Evolutionary conservation across 2,888 invertebrate genomes (phyloP).

Genomic region (Cantharis lateralis): DNA sequence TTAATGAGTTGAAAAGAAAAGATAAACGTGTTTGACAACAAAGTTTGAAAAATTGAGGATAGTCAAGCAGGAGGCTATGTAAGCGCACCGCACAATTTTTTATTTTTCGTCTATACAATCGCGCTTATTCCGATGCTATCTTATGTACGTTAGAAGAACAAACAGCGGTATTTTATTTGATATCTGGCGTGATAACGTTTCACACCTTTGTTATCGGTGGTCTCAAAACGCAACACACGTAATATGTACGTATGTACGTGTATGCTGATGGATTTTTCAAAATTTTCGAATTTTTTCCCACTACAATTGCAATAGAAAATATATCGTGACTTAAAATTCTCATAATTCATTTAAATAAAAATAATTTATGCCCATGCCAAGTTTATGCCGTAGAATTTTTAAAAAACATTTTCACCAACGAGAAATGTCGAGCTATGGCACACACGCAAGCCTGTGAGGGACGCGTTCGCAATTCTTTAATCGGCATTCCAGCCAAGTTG

Average conservation of each 20-base stretch:
- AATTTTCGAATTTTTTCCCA: not conserved
- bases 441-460: constrained; percentile 46
- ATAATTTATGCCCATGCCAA: constrained; percentile 6
- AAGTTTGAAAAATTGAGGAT: not conserved
- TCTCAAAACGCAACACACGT: not conserved
- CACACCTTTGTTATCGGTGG: not conserved
- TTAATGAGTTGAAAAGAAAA: not conserved
- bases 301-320: not conserved
- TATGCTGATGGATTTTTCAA: not conserved
- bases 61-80: not conserved
- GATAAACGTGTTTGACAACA: not conserved
- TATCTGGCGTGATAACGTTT: constrained; percentile 1
- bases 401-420: constrained; percentile 44
- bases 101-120: not conserved
- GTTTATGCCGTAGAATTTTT: constrained; percentile 17
- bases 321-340: constrained; percentile 7
- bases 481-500: constrained; percentile 27
- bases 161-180: constrained; percentile 10
- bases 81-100: not conserved
- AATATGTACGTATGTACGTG: no score
- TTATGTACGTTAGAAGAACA: constrained; percentile 13
- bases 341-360: constrained; percentile 16
- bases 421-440: constrained; percentile 37
- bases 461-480: constrained; percentile 39
- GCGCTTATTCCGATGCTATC: not conserved